A percentile compares a stretch with the other conserved stretches of the same genome.
phyloP scores from a whole-genome alignment of 2,797 vertebrate species.

The Hippocampus kuda region DNA sequence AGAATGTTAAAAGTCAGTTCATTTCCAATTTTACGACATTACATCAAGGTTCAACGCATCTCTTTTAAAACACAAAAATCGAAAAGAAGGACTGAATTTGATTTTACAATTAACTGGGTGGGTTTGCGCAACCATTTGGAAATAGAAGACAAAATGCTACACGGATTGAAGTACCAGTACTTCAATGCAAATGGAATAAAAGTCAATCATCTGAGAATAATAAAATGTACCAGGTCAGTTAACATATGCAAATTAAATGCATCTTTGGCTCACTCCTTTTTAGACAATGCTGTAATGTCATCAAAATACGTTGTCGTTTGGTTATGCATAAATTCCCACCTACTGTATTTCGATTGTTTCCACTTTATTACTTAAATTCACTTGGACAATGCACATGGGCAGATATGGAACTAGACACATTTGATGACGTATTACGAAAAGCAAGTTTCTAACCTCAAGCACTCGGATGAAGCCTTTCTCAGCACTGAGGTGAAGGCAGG shows the following conservation, averaged over 20 bases:
- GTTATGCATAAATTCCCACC: not conserved
- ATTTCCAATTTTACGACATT: not conserved
- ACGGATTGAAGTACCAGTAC: no score
- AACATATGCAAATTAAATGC: no score
- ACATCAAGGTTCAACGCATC: not conserved
- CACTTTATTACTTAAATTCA: not conserved
- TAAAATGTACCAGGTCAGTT: no score
- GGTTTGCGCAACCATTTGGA: no score
- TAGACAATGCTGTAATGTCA: no score
- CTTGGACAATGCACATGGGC: not conserved
- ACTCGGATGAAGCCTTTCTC: constrained; percentile 72
- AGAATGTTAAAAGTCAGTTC: not conserved
- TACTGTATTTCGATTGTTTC: not conserved
- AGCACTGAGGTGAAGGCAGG: constrained; percentile 76
- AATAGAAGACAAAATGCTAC: no score
- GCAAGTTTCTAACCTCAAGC: constrained; percentile 62
- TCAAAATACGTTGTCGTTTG: not conserved
- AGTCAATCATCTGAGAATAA: no score
- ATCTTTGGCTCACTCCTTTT: no score
- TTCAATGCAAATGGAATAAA: no score
- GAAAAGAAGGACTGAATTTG: no score
- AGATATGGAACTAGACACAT: not conserved
- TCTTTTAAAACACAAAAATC: not conserved
- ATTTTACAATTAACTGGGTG: no score
- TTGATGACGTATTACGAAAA: not conserved